Percentiles rank a stretch among this genome's conserved stretches.
Evolutionary conservation across 2,797 vertebrate genomes (phyloP).

Genomic region (Echeneis naucrates): DNA sequence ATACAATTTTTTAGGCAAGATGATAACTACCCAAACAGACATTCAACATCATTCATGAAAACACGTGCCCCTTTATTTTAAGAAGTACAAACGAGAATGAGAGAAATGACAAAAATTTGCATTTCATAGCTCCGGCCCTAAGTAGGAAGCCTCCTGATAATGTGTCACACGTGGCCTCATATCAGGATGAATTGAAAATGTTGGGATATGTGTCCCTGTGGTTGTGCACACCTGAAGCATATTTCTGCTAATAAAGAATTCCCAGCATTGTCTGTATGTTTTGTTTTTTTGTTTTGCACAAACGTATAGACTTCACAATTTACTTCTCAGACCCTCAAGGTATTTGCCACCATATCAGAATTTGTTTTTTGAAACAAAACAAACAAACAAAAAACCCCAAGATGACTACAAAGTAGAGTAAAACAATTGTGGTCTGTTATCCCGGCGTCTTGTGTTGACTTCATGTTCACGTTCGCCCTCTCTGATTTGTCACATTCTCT

Average conservation of each 20-base stretch:
- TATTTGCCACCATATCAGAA: too few relatives aligned
- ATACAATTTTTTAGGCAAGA: not conserved
- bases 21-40: not conserved
- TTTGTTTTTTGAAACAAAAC: too few relatives aligned
- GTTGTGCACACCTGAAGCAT: constrained; percentile 33
- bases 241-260: constrained; percentile 66
- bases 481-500: too few relatives aligned
- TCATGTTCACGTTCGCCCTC: too few relatives aligned
- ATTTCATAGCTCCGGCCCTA: constrained; percentile 22
- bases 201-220: constrained; percentile 28
- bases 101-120: not conserved
- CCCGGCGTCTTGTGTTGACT: too few relatives aligned
- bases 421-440: too few relatives aligned
- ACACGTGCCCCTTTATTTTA: not conserved
- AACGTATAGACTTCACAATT: too few relatives aligned
- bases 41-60: not conserved
- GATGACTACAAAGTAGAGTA: too few relatives aligned
- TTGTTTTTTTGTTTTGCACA: not conserved
- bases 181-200: constrained; percentile 56
- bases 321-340: too few relatives aligned
- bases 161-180: constrained; percentile 31
- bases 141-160: constrained; percentile 67
- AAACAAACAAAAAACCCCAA: too few relatives aligned
- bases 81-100: constrained; percentile 25
- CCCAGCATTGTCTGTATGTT: constrained; percentile 42